Conservation (phyloP, 2,888 invertebrate genomes). For the Caenorhabditis drosophilae region DNA sequence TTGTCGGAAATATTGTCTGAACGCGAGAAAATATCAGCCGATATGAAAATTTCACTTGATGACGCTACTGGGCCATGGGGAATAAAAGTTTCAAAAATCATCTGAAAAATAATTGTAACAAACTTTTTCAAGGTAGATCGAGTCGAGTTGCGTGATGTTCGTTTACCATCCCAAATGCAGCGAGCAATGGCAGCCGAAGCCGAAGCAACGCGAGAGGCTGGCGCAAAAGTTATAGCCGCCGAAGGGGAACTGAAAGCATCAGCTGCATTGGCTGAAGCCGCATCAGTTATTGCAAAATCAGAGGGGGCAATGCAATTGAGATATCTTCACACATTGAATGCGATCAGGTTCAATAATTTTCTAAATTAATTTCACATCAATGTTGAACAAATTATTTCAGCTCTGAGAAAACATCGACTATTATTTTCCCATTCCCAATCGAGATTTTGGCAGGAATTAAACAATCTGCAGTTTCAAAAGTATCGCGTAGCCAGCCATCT, state of each 20-base stretch:
- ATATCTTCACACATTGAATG: conserved; percentile 90
- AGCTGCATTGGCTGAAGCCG: conserved; percentile 89
- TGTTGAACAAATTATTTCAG: conserved; percentile 14
- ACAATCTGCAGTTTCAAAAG: too few species aligned
- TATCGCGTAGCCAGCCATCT: too few species aligned
- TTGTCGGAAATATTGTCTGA: conserved; percentile 35
- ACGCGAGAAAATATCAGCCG: conserved; percentile 32
- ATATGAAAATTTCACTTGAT: conserved; percentile 69
- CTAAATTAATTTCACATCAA: not conserved
- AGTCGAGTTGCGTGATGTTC: conserved; percentile 76
- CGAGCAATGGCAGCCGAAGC: conserved; percentile 94
- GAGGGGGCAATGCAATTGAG: conserved; percentile 91
- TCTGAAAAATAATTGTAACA: not conserved
- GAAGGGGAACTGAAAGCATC: conserved; percentile 87
- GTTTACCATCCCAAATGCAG: conserved; percentile 86
- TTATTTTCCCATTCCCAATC: conserved; percentile 51
- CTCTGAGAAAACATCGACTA: conserved; percentile 46
- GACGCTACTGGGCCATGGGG: conserved; percentile 72
- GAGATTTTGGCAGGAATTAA: conserved; percentile 40
- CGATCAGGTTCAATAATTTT: conserved; percentile 74
- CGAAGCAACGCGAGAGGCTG: conserved; percentile 86
- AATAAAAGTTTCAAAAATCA: conserved; percentile 68
- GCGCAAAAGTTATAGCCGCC: conserved; percentile 78
- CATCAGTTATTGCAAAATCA: conserved; percentile 86
- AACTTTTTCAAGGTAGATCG: conserved; percentile 17